Evolutionary conservation across 2,797 vertebrate genomes (phyloP).

Genomic region (Cyclura pinguis): DNA sequence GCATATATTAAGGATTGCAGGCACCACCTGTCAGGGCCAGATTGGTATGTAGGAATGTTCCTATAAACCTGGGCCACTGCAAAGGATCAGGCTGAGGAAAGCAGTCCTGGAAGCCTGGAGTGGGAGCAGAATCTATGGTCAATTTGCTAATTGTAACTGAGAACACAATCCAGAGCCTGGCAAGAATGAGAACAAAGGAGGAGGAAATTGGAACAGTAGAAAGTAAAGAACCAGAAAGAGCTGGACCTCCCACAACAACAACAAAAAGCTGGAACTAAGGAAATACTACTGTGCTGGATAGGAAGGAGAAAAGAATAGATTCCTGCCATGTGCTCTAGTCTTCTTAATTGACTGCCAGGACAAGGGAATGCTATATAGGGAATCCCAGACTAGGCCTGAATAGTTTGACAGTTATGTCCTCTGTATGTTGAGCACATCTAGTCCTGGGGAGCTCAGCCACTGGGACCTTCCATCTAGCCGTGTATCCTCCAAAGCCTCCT

Average conservation of each 20-base stretch:
- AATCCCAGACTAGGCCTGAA: background rate
- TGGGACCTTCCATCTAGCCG: background rate
- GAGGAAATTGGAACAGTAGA: slow-evolving; percentile 3
- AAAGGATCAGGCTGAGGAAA: background rate
- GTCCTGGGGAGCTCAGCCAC: too few relatives aligned
- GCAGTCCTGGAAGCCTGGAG: background rate
- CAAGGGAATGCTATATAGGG: background rate
- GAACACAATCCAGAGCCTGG: background rate
- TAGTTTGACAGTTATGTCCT: background rate
- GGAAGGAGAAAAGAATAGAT: background rate
- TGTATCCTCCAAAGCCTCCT: background rate
- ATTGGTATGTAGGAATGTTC: background rate
- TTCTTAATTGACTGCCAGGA: background rate
- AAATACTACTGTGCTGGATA: background rate
- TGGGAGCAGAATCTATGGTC: background rate
- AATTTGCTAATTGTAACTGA: background rate
- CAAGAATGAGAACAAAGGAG: background rate
- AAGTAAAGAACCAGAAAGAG: background rate
- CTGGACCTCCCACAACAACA: background rate
- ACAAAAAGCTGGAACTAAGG: background rate
- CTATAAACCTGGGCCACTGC: background rate
- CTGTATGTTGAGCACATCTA: background rate
- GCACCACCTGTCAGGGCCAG: background rate
- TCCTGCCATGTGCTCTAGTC: background rate
- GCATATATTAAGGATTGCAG: background rate